Conservation (phyloP, 2,113 vertebrate species). For the Epinephelus lanceolatus region DNA sequence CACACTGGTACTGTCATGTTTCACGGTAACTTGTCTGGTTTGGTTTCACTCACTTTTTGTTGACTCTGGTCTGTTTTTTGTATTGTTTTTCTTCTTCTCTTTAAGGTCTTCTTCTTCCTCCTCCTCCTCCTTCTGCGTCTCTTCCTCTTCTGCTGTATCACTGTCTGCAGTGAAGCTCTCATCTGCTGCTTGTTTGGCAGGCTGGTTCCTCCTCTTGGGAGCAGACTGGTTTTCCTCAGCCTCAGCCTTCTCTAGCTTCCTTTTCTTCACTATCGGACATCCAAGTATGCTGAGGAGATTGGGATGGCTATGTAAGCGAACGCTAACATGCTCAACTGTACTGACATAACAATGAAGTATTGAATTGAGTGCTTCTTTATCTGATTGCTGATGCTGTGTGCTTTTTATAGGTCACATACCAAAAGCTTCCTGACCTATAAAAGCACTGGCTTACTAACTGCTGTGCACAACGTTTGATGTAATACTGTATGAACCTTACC, state of each 20-base stretch:
- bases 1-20: background rate
- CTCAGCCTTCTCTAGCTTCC: conserved; percentile 92
- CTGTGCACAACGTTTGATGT: background rate
- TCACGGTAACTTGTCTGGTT: background rate
- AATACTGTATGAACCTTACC: conserved; percentile 79
- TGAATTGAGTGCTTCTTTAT: background rate
- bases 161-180: conserved; percentile 90
- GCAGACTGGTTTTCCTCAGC: conserved; percentile 86
- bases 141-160: conserved; percentile 88
- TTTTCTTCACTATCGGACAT: conserved; percentile 96
- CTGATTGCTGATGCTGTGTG: background rate
- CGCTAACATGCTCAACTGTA: background rate
- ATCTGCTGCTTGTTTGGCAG: conserved; percentile 88
- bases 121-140: conserved; percentile 86
- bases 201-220: conserved; percentile 91
- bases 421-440: background rate
- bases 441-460: background rate
- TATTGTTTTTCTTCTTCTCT: conserved; percentile 58
- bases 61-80: conserved; percentile 44
- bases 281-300: conserved; percentile 87
- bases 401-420: background rate
- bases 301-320: background rate
- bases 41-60: conserved; percentile 63
- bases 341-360: too few relatives aligned
- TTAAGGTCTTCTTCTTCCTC: conserved; percentile 69